Conservation (phyloP, 2,888 invertebrate species). For the Ceriagrion tenellum region DNA sequence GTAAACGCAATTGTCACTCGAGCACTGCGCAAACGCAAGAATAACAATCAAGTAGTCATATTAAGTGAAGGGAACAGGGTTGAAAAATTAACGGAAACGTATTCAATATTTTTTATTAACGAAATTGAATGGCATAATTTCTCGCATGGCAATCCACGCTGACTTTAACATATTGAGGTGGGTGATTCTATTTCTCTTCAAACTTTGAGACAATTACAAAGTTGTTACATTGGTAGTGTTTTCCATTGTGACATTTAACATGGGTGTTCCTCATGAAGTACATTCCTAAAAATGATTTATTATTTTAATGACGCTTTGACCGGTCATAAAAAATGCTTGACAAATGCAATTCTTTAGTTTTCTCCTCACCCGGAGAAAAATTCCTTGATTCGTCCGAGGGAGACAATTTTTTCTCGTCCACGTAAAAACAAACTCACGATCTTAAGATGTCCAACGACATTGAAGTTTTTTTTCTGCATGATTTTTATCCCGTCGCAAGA, state of each 20-base stretch:
- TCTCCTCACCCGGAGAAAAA: neutral
- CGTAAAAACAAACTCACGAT: neutral
- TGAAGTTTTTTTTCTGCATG: neutral
- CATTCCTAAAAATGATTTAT: neutral
- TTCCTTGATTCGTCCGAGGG: neutral
- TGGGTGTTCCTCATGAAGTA: neutral
- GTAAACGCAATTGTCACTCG: too few relatives aligned
- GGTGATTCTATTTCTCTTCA: neutral
- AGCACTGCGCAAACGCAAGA: too few relatives aligned
- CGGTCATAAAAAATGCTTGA: neutral
- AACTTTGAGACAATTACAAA: neutral
- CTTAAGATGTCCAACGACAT: neutral
- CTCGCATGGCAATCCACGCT: neutral
- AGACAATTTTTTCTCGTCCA: neutral
- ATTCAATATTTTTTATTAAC: slow-evolving; percentile 53
- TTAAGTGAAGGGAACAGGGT: neutral
- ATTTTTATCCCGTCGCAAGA: neutral
- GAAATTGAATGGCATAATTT: slow-evolving; percentile 39
- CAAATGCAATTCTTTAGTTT: neutral
- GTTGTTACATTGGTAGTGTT: neutral
- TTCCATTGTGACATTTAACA: neutral
- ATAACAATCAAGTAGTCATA: too few relatives aligned
- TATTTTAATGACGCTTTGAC: neutral
- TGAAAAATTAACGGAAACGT: neutral
- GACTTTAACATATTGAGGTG: slow-evolving; percentile 1